Base-by-base conservation (phyloP, 2,888 invertebrate genomes). In the Ormyrus nitidulus region DNA sequence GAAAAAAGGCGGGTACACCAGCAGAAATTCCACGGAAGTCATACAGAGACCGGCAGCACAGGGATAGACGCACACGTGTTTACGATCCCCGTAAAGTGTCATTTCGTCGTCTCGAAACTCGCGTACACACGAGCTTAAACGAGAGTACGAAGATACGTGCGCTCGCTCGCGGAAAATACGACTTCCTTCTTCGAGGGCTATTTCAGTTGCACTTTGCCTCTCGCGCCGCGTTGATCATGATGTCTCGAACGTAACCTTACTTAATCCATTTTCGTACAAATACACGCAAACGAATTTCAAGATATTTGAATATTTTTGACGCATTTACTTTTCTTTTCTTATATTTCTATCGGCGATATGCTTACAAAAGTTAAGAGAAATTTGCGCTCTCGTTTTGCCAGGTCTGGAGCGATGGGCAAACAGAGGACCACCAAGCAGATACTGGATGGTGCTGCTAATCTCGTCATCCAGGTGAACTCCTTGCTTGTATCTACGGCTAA, bases 401-500 rank as follows among this genome's bases (percentile, higher is more conserved):
- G 87, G 79, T 84, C 82, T 58, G 83, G 86, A 48, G 85, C 85
- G 0, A 87, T 89, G 87, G 87, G 88, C 44, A 81, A 81, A 65
- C 79, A 80, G 59, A 65, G 80, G 0, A 81, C 54, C 48, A n/a
- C 75, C 54, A 80, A 79, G 59, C 83, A 83, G 48, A 82, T 83
- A 56, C 73, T 90, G 61, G 90, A 91, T 82, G 86, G 88, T 54
- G 89, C 88, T 34, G 87, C 83, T 34, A 88, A 88, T 71, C 86
- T 90, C 58, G 84, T 91, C 62, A 87, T 89, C 58, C 91, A 91
- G 84, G 92, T 91, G 81, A 89, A 89, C 83, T 91, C 92, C 82
- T 91, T 94, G 84, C 90, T 95, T 81, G 91, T 92, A 79, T 93
- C 93, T 51, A 91, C 93, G 80, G 93, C 94, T 80, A 93, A 94